Conservation (phyloP, 2,888 invertebrate species). For the Philereme transversata region DNA sequence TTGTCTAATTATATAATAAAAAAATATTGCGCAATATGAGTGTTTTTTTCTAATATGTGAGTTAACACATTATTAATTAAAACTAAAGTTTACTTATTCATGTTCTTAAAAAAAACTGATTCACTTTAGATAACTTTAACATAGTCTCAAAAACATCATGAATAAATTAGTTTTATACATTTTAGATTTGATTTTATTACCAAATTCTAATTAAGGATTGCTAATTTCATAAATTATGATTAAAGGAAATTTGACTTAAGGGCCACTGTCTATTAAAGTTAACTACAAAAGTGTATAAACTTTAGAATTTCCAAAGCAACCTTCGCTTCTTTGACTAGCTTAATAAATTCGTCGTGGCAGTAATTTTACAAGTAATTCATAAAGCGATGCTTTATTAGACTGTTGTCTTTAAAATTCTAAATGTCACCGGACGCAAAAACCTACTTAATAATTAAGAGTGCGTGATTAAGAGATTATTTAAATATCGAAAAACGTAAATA, state of each 20-base stretch:
- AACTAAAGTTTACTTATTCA: conserved; percentile 16
- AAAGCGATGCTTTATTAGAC: not conserved
- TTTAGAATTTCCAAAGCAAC: not conserved
- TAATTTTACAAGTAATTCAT: not conserved
- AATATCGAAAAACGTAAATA: conserved; percentile 29
- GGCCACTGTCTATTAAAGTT: conserved; percentile 1
- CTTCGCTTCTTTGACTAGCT: not conserved
- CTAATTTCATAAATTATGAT: conserved; percentile 31
- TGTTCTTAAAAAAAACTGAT: conserved; percentile 35
- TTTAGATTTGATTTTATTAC: conserved; percentile 33
- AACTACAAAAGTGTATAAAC: not conserved
- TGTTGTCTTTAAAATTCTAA: conserved; percentile 10
- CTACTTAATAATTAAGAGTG: conserved; percentile 25
- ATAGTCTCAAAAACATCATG: conserved; percentile 31
- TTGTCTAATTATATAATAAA: too few species aligned
- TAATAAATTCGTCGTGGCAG: not conserved
- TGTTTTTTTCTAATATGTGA: not conserved
- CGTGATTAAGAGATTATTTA: conserved; percentile 30
- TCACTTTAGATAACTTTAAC: conserved; percentile 40
- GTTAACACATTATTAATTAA: conserved; percentile 3
- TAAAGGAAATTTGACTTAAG: not conserved
- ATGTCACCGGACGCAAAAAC: conserved; percentile 22
- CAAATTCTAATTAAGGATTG: conserved; percentile 36
- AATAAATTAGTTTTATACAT: conserved; percentile 33
- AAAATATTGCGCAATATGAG: not conserved